Evolutionary conservation across 2,797 vertebrate species (phyloP).

Genomic region (Lepilemur septentrionalis): DNA sequence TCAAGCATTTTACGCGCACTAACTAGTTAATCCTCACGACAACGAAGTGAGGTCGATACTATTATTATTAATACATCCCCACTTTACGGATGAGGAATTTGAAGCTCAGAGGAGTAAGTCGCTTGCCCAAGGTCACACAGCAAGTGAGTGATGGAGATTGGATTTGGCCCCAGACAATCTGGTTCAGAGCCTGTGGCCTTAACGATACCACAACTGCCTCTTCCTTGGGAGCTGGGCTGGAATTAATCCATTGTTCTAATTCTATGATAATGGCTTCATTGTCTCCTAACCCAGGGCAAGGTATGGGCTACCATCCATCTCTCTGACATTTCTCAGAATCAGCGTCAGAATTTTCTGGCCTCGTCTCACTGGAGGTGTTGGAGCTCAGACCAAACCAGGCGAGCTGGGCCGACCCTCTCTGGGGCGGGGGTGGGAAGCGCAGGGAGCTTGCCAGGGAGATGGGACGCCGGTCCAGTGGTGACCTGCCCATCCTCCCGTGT

Average conservation of each 20-base stretch:
- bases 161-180: neutral
- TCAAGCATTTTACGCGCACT: neutral
- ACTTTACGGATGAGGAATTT: neutral
- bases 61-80: neutral
- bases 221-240: neutral
- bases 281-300: neutral
- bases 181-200: neutral
- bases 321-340: neutral
- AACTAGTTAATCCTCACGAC: neutral
- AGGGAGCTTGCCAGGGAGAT: neutral
- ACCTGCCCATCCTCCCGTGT: neutral
- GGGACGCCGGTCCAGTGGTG: neutral
- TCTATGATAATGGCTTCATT: neutral
- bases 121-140: neutral
- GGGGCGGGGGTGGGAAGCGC: too few species aligned
- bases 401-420: neutral
- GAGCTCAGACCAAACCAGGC: neutral
- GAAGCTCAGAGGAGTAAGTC: neutral
- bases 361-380: fast-evolving
- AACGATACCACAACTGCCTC: neutral
- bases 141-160: neutral
- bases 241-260: neutral
- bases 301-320: neutral
- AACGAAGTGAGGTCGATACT: neutral
- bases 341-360: neutral